Evolutionary conservation across 2,113 vertebrate genomes (phyloP).

Genomic region (Saimiri boliviensis): DNA sequence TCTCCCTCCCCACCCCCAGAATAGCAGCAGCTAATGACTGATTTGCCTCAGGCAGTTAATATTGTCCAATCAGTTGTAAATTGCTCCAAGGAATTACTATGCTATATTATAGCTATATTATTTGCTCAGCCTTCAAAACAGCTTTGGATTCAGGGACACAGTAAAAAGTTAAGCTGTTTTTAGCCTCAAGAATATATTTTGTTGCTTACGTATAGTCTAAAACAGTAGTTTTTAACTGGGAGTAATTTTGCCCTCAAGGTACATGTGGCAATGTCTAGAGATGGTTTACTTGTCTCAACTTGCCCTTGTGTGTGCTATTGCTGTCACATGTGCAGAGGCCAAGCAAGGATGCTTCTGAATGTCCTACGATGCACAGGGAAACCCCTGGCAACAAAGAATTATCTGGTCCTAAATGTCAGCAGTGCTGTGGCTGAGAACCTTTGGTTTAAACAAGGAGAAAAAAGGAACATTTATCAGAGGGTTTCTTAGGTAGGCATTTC

Average conservation of each 20-base stretch:
- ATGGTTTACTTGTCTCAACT: background rate
- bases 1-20: slow-evolving; percentile 60
- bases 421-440: background rate
- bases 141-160: slow-evolving; percentile 38
- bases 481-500: background rate
- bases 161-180: slow-evolving; percentile 29
- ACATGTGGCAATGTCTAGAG: background rate
- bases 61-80: slow-evolving; percentile 73
- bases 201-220: background rate
- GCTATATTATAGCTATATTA: slow-evolving; percentile 26
- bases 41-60: slow-evolving; percentile 76
- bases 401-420: background rate
- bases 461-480: background rate
- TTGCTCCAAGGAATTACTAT: slow-evolving; percentile 62
- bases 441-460: background rate
- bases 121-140: slow-evolving; percentile 56
- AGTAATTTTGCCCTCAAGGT: background rate
- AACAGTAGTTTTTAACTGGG: background rate
- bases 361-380: rapidly evolving
- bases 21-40: slow-evolving; percentile 73
- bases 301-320: background rate
- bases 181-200: background rate
- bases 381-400: rapidly evolving
- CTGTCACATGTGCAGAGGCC: background rate
- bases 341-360: too few relatives aligned